Conservation (phyloP, 2,113 vertebrate genomes). For the Upupa epops region DNA sequence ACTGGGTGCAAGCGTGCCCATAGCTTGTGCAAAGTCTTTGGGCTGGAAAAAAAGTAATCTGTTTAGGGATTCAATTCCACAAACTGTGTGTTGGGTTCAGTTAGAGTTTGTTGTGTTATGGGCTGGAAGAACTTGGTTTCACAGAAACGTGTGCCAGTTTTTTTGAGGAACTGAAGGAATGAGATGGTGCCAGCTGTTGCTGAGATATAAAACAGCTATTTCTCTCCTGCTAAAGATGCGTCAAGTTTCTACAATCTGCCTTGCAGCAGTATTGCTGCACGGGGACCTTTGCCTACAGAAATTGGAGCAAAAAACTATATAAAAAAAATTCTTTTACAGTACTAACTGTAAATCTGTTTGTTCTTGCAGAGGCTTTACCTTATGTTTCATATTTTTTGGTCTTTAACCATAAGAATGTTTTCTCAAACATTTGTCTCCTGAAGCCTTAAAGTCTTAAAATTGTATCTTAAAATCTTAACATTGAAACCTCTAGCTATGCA, state of each 20-base stretch:
- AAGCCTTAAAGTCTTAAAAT: too few species aligned
- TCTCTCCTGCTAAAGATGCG: not conserved
- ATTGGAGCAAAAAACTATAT: too few species aligned
- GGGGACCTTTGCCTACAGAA: not conserved
- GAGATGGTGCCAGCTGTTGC: not conserved
- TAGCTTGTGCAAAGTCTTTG: not conserved
- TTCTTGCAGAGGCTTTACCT: too few species aligned
- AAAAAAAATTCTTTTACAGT: too few species aligned
- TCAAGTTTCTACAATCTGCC: not conserved
- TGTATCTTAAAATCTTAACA: not conserved
- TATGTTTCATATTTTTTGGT: too few species aligned
- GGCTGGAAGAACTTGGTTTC: not conserved
- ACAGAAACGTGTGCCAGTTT: not conserved
- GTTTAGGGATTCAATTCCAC: not conserved
- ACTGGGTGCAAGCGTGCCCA: accelerated
- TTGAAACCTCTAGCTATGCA: not conserved
- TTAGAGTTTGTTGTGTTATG: not conserved
- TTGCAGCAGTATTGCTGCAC: not conserved
- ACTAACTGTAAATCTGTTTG: too few species aligned
- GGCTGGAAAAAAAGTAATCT: not conserved
- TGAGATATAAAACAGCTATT: not conserved
- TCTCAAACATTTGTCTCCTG: too few species aligned
- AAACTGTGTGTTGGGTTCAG: not conserved
- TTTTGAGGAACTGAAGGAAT: not conserved
- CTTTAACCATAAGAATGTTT: too few species aligned